These are phyloP conservation scores for Drosophila pseudoobscura DNA, from an alignment of 1,140 invertebrate species.

Conservation along the genomic window DNA sequence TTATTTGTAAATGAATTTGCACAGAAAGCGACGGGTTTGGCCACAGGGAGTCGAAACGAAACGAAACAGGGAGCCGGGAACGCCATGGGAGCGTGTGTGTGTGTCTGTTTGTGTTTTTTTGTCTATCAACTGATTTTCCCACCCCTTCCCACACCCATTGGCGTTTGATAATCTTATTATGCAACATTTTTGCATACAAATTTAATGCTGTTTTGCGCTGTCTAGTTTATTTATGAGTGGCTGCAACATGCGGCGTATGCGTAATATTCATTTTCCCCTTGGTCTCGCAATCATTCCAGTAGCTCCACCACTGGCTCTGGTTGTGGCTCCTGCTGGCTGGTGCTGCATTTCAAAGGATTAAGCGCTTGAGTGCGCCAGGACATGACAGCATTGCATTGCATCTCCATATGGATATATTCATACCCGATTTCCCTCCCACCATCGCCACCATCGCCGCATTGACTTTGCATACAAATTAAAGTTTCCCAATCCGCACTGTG, in stretches of 20 bases:
- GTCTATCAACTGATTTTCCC: conserved; percentile 65
- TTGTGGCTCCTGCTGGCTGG: conserved; percentile 8
- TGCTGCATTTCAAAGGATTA: conserved; percentile 74
- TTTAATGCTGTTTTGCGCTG: conserved; percentile 64
- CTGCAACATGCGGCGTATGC: conserved; percentile 62
- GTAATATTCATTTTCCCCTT: conserved; percentile 55
- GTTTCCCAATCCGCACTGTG: conserved; percentile 49
- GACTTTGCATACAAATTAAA: conserved; percentile 80
- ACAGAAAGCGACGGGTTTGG: neutral
- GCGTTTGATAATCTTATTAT: conserved; percentile 73
- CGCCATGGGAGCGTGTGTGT: neutral
- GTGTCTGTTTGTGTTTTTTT: neutral
- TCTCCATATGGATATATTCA: conserved; percentile 25
- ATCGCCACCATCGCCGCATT: conserved; percentile 37
- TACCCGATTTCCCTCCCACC: neutral
- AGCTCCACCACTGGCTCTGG: neutral
- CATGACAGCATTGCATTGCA: conserved; percentile 60
- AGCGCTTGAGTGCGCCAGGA: conserved; percentile 70
- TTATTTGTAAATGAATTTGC: conserved; percentile 62
- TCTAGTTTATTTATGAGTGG: conserved; percentile 69
- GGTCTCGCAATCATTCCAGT: conserved; percentile 5
- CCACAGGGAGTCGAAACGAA: neutral
- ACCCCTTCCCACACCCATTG: conserved; percentile 38
- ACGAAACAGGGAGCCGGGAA: neutral
- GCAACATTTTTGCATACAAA: conserved; percentile 74